Evolutionary conservation across 2,113 vertebrate species (phyloP).

Genomic region (Apeltes quadracus): DNA sequence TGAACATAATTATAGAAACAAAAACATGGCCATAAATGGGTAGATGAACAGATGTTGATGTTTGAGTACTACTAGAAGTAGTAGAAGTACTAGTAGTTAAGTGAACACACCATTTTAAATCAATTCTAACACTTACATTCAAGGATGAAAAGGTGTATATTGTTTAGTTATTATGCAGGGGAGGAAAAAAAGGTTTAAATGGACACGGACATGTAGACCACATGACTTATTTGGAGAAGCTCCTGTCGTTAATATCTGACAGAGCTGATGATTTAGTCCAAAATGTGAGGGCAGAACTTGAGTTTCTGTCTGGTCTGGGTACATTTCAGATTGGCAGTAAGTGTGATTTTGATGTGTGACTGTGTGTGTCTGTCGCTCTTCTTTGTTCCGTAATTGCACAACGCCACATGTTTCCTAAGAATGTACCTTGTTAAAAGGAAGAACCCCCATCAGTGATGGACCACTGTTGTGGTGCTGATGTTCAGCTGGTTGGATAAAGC

Average conservation of each 20-base stretch:
- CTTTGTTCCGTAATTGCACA: background rate
- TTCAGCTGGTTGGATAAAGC: background rate
- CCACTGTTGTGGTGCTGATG: too few species aligned
- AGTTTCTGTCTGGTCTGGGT: conserved; percentile 62
- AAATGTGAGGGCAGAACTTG: conserved; percentile 32
- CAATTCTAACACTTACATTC: background rate
- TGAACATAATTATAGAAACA: background rate
- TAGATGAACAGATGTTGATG: too few species aligned
- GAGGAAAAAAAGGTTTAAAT: conserved; percentile 24
- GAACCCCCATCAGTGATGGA: too few species aligned
- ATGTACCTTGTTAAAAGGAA: background rate
- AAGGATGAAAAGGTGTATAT: background rate
- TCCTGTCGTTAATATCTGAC: conserved; percentile 16
- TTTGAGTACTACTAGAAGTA: too few species aligned
- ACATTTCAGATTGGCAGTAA: conserved; percentile 73
- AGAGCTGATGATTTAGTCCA: conserved; percentile 24
- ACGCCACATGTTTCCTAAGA: background rate
- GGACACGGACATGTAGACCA: conserved; percentile 18
- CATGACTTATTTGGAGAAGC: background rate
- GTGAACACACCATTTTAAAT: background rate
- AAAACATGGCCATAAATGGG: background rate
- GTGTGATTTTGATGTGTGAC: conserved; percentile 69
- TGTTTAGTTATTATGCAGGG: background rate
- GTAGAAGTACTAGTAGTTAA: background rate
- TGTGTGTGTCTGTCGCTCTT: conserved; percentile 41